Base-by-base conservation (phyloP, 2,113 vertebrate species). In the Cyprinodon brontotheroides region DNA sequence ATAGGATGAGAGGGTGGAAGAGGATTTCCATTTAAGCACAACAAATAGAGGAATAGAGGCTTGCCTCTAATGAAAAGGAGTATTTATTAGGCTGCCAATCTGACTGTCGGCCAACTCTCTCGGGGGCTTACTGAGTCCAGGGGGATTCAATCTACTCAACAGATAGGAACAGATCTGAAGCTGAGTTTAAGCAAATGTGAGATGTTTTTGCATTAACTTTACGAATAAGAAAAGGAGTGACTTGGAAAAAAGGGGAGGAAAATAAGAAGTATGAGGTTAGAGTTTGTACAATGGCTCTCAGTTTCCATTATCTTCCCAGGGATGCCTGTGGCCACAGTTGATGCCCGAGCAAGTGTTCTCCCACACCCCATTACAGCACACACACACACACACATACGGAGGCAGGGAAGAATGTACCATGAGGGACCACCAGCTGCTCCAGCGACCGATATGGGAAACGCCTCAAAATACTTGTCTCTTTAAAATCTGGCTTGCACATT, bases 41-140 rank as follows among this genome's bases (percentile, higher is more conserved):
- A 87, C 81, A 76, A 69, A 91, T 80, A 70, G 86, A 72, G 71
- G 78, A 69, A 91, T 80, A 70, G 86, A 72, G 71, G 82, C 81
- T 73, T 60, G 74, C 77, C 72, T 59, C 81, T 90, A 89, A 90
- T 92, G 81, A 92, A 92, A 91, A 87, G 66, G 75, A 71, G 83
- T 80, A 89, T 93, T 92, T 90, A 92, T 90, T 83, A 86, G 74
- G 76, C 81, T 84, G 82, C 88, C 80, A 87, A 80, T 72, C 70
- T 71, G 78, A 80, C 68, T 43, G 50, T 75, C 72, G 39, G 86
- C 82, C 85, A 87, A 82, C 82, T 79, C 81, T 66, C 75, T 13
- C 3, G 9, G 73, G 85, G 76, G 70, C 74, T 86, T 72, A 73
- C 43, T 36, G 61, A 68, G 53, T 70, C 61, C 65, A 50, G 43